These are phyloP conservation scores for Falco peregrinus DNA, from an alignment of 2,797 vertebrate genomes.

Conservation along the genomic window DNA sequence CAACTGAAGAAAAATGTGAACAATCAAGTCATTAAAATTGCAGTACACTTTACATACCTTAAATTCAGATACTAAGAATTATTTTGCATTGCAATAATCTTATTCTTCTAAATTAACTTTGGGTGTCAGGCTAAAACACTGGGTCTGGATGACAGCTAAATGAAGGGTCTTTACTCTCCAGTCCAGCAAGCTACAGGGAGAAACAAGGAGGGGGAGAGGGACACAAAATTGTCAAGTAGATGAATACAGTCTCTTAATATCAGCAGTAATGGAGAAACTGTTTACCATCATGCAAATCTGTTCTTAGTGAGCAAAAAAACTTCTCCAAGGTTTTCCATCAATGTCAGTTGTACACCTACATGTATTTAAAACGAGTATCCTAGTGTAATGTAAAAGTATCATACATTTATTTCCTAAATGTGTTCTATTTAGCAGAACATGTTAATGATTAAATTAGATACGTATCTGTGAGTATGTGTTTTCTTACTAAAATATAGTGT, in stretches of 20 bases:
- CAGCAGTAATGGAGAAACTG: conserved; percentile 55
- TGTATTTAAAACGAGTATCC: background rate
- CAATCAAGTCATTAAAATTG: conserved; percentile 29
- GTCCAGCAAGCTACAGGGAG: background rate
- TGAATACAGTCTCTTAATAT: conserved; percentile 66
- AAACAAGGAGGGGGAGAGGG: background rate
- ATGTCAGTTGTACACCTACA: conserved; percentile 15
- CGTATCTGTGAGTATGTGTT: background rate
- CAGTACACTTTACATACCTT: background rate
- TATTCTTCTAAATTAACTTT: conserved; percentile 33
- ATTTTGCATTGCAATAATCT: conserved; percentile 42
- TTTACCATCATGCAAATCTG: conserved; percentile 66
- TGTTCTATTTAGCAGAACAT: background rate
- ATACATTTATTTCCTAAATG: background rate
- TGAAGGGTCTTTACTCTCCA: conserved; percentile 14
- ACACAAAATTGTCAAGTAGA: conserved; percentile 74
- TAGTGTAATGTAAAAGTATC: background rate
- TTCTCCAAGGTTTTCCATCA: conserved; percentile 58
- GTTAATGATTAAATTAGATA: background rate
- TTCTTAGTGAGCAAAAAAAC: conserved; percentile 63
- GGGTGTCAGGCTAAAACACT: conserved; percentile 6
- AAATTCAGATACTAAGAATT: conserved; percentile 29
- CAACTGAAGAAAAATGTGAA: conserved; percentile 33
- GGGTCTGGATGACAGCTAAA: conserved; percentile 44
- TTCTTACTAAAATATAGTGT: background rate